These are phyloP conservation scores for Myanophis thanlyinensis DNA, from an alignment of 2,113 vertebrate species.

Conservation along the genomic window DNA sequence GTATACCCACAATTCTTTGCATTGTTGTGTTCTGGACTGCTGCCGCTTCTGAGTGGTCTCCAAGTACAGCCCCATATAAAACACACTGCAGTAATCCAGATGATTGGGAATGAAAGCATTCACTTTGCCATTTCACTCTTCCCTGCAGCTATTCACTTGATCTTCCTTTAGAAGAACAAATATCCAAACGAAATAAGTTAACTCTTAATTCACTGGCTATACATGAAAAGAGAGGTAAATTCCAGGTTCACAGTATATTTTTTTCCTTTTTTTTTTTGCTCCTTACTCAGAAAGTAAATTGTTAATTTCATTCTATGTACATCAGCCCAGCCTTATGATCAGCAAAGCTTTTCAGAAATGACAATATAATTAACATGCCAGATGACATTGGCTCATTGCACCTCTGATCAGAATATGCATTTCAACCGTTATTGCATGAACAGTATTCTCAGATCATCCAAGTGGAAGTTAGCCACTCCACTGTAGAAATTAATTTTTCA, in stretches of 20 bases:
- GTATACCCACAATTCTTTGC: not conserved
- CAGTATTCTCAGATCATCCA: not conserved
- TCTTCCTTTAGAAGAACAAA: not conserved
- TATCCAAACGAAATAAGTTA: not conserved
- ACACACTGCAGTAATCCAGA: not conserved
- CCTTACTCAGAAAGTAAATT: not conserved
- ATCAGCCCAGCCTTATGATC: not conserved
- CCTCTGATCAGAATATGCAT: constrained; percentile 12
- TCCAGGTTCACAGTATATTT: not conserved
- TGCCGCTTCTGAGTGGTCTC: not conserved
- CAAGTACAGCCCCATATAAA: not conserved
- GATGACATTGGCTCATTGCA: not conserved
- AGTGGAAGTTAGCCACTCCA: constrained; percentile 22
- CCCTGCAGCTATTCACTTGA: not conserved
- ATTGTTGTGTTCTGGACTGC: not conserved
- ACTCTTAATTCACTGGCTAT: not conserved
- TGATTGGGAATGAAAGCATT: not conserved
- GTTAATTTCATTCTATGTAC: not conserved
- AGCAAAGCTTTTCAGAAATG: constrained; percentile 4
- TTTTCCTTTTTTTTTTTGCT: not conserved
- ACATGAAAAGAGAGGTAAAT: not conserved
- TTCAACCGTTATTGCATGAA: not conserved
- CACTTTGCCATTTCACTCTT: not conserved
- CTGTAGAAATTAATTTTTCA: constrained; percentile 22
- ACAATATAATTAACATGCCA: not conserved